A percentile compares a stretch with the other conserved stretches of the same genome.
phyloP scores from a whole-genome alignment of 2,888 invertebrate species.

The Phasia obesa region DNA sequence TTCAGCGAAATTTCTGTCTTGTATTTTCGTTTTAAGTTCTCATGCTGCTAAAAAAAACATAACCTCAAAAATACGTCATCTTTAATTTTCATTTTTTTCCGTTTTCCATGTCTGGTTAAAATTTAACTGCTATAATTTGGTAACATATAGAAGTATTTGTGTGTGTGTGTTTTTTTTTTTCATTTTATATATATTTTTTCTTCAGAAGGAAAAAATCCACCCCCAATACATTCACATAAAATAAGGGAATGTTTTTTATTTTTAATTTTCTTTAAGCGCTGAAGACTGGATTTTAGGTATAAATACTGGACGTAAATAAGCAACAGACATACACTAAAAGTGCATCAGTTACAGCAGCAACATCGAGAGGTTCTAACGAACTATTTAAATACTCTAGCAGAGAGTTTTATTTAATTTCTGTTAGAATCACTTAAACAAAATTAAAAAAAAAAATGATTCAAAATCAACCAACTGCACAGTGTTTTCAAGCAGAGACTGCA shows the following conservation, averaged over 20 bases:
- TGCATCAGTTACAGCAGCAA: constrained; percentile 58
- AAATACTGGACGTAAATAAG: constrained; percentile 39
- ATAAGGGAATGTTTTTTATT: constrained; percentile 7
- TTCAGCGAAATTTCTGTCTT: too few relatives aligned
- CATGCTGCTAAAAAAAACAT: too few relatives aligned
- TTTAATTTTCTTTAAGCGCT: too few relatives aligned
- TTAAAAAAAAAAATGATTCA: background rate
- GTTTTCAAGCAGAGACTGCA: too few relatives aligned
- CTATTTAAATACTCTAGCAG: background rate
- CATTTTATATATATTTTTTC: background rate
- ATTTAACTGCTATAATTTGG: too few relatives aligned
- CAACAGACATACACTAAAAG: constrained; percentile 71
- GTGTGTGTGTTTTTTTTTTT: background rate
- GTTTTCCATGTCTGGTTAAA: too few relatives aligned
- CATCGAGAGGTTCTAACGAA: constrained; percentile 18
- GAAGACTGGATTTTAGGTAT: constrained; percentile 54
- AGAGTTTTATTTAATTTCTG: background rate
- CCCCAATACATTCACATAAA: constrained; percentile 10
- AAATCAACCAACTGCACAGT: too few relatives aligned
- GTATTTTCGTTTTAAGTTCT: too few relatives aligned
- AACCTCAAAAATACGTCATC: too few relatives aligned
- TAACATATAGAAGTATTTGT: background rate
- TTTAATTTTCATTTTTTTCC: too few relatives aligned
- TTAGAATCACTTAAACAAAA: too few relatives aligned
- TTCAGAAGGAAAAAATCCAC: constrained; percentile 12